Conservation (phyloP, 2,888 invertebrate species). For the Coelinius sp. region DNA sequence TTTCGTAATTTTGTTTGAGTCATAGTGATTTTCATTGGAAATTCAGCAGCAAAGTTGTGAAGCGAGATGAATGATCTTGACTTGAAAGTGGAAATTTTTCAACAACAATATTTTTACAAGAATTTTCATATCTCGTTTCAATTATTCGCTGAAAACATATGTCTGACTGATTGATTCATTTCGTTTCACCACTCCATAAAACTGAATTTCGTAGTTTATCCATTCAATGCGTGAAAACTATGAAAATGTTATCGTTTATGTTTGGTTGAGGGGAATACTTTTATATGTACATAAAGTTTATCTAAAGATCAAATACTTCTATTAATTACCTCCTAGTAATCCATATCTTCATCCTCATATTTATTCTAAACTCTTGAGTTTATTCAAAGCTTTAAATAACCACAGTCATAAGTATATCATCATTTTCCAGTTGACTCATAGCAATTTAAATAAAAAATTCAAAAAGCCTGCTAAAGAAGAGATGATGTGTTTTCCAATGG, state of each 20-base stretch:
- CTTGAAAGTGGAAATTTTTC: too few species aligned
- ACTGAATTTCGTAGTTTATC: background rate
- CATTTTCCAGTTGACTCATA: background rate
- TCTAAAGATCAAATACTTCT: background rate
- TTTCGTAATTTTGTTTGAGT: background rate
- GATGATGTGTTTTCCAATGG: background rate
- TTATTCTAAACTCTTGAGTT: background rate
- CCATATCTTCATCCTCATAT: background rate
- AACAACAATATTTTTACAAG: too few species aligned
- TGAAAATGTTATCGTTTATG: background rate
- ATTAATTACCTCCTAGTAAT: background rate
- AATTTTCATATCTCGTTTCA: too few species aligned
- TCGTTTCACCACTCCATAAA: too few species aligned
- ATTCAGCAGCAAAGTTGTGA: too few species aligned
- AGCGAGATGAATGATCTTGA: too few species aligned
- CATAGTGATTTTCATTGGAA: too few species aligned
- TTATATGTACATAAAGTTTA: background rate
- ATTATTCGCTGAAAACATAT: too few species aligned
- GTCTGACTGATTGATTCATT: too few species aligned
- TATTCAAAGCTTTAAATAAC: conserved; percentile 7
- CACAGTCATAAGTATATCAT: background rate
- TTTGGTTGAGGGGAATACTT: conserved; percentile 4
- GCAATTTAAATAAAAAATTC: background rate
- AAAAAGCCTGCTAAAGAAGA: background rate
- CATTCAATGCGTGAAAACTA: background rate